Evolutionary conservation across 2,888 invertebrate genomes (phyloP), one percentile per base, ranked within the genome.

Genomic region (Melanophora roralis): DNA sequence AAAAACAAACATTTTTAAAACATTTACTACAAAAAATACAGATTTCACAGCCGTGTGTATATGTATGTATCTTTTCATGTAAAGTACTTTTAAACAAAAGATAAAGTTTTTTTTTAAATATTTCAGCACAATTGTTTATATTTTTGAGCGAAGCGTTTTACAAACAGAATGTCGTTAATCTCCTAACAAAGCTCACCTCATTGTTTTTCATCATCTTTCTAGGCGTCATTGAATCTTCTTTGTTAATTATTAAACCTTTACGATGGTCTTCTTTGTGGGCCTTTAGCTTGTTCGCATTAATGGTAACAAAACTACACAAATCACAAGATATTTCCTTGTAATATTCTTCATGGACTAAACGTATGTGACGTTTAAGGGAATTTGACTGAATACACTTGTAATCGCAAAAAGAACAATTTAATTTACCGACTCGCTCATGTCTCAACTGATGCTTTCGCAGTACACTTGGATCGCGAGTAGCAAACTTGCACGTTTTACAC

Each of bases 391-490:
- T 95, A 43, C 93, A 92, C 0, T 92, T 91, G 86, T 94, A 95
- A 8, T 92, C 89, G 85, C 95, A 95, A 84, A 93, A 91, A 4
- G 92, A 92, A 86, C 95, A 95, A 78, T 93, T 92, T 85, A 94
- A 92, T 2, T 92, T 92, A 85, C 86, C 90, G 84, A 88, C 82
- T 55, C 85, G 83, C 5, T 92, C 92, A 85, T 93, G 93, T 83
- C 93, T 91, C 92, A 93, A 92, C 85, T 89, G 92, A 90, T 92
- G 94, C 86, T 91, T 92, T 84, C 94, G 90, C 68, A 95, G 89
- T 2, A 94, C 94, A 86, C 95, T 95, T 83, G 94, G 95, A 90
- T 95, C 95, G 0, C 94, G 93, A 2, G 95, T 94, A 79, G 91
- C 91, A 86, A 94, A 96, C 9, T 92, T 91, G 85, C 95, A 95